Percentiles rank a stretch among this genome's conserved stretches.
Evolutionary conservation across 2,888 invertebrate species (phyloP).

Genomic region (Neoitamus cyanurus): DNA sequence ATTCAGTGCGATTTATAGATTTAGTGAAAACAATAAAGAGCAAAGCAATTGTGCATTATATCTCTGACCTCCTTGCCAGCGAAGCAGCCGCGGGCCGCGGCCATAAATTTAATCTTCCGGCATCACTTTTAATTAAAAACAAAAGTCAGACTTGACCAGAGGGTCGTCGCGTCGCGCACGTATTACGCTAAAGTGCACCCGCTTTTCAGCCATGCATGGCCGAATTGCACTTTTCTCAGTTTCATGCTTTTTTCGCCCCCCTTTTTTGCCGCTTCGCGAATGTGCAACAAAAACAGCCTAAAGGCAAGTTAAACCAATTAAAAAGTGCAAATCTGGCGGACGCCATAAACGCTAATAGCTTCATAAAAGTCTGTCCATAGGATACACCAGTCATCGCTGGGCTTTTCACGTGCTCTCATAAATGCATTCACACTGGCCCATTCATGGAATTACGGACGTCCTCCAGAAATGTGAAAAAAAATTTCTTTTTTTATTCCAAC

Average conservation of each 20-base stretch:
- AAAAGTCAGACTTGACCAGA: not conserved
- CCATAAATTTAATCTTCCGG: not conserved
- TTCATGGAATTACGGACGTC: slow-evolving; percentile 25
- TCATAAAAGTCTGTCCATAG: slow-evolving; percentile 30
- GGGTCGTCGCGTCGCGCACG: not conserved
- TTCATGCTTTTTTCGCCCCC: not conserved
- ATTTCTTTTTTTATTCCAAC: not conserved
- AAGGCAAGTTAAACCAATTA: slow-evolving; percentile 45
- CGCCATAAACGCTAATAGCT: slow-evolving; percentile 40
- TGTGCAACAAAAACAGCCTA: slow-evolving; percentile 13
- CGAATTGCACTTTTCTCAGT: not conserved
- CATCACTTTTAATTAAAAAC: not conserved
- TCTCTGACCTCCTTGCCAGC: not conserved
- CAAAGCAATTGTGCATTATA: not conserved
- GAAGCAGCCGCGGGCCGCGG: not conserved
- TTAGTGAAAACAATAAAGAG: not conserved
- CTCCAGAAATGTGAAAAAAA: not conserved
- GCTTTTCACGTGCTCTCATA: slow-evolving; percentile 10
- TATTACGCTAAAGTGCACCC: not conserved
- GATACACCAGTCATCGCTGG: slow-evolving; percentile 15
- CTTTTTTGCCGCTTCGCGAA: not conserved
- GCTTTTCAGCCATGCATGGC: not conserved
- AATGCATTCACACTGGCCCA: slow-evolving; percentile 11
- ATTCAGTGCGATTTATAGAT: not conserved
- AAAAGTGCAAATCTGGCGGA: slow-evolving; percentile 40